phyloP scores from a whole-genome alignment of 2,888 invertebrate species.

The Parnassius orleans region DNA sequence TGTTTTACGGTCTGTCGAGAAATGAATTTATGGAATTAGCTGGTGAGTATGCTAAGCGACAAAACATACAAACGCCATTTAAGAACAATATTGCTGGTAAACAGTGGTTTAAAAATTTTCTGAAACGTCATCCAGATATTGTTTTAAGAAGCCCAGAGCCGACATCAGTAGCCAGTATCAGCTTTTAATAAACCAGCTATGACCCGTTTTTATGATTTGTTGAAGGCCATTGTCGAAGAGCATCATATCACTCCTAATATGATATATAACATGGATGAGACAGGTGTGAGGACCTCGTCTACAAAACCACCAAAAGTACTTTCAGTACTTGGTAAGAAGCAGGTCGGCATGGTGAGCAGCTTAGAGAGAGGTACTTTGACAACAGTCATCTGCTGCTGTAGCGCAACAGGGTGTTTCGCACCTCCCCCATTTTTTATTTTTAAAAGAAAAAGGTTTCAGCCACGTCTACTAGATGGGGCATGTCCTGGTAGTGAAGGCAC shows the following conservation, averaged over 20 bases:
- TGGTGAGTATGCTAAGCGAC: no score
- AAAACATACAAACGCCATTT: no score
- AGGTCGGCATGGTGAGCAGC: no score
- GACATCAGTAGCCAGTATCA: slow-evolving; percentile 29
- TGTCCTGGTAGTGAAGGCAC: no score
- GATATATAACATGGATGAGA: slow-evolving; percentile 25
- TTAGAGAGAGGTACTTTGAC: no score
- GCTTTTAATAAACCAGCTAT: slow-evolving; percentile 31
- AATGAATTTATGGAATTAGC: no score
- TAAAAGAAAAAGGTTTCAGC: no score
- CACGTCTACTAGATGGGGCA: no score
- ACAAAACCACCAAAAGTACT: slow-evolving; percentile 5
- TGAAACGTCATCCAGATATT: neutral
- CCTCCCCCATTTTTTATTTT: no score
- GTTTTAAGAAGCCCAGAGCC: slow-evolving; percentile 29
- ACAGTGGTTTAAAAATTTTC: neutral
- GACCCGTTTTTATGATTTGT: slow-evolving; percentile 26
- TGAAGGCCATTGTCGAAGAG: slow-evolving; percentile 18
- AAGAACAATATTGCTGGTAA: neutral
- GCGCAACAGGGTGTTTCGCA: no score
- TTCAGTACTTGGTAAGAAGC: neutral
- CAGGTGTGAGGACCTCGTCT: slow-evolving; percentile 1
- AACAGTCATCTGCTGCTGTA: no score
- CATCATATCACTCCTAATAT: slow-evolving; percentile 17
- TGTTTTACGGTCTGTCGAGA: no score